Conservation (phyloP, 2,888 invertebrate species). For the Nephrotoma appendiculata region DNA sequence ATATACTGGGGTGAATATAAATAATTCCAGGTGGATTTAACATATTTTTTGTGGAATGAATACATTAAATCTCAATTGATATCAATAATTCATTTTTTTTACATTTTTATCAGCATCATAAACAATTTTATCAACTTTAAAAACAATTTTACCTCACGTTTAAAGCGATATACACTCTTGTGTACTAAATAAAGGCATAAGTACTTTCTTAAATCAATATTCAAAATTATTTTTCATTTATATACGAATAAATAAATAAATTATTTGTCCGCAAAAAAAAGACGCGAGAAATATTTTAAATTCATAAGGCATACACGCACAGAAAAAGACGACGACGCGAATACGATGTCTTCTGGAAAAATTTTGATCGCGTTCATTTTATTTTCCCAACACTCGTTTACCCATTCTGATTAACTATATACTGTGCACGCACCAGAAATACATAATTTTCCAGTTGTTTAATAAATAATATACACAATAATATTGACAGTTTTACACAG, state of each 20-base stretch:
- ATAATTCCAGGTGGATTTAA: background rate
- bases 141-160: background rate
- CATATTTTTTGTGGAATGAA: background rate
- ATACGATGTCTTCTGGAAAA: background rate
- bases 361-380: too few species aligned
- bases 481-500: background rate
- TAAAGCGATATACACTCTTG: background rate
- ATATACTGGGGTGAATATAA: background rate
- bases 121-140: background rate
- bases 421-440: too few species aligned
- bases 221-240: background rate
- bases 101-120: background rate
- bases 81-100: background rate
- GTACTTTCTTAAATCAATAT: background rate
- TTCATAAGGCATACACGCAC: background rate
- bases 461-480: background rate
- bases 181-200: background rate
- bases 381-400: too few species aligned
- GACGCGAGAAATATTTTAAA: background rate
- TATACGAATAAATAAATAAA: background rate
- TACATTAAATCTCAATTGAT: background rate
- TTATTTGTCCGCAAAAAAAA: background rate
- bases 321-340: background rate
- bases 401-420: too few species aligned
- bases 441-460: background rate